Base-by-base conservation (phyloP, 2,888 invertebrate genomes). In the Glyphotaelius pellucidus region DNA sequence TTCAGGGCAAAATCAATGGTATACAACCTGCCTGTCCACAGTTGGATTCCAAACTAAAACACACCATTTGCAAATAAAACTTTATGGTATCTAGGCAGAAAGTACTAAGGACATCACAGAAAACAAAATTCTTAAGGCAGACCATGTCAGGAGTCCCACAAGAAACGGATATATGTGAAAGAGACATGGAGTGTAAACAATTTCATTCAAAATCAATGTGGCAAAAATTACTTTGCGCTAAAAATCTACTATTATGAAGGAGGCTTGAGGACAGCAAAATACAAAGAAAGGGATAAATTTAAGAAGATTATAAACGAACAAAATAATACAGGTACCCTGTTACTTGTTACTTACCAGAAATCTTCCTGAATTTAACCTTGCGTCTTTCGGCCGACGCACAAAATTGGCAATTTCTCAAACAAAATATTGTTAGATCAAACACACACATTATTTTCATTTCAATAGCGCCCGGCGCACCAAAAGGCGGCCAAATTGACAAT, bases 401-500 rank as follows among this genome's bases (percentile, higher is more conserved):
- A 67, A 67, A 67, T n/a, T 7, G 67, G 25, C 25, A 67, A 67
- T 67, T 67, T 67, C 67, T 67, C 67, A 67, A 52, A 67, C 67
- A 67, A 67, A 25, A 67, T n/a, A 67, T 67, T 67, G 67, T 67
- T 67, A 25, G 25, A 9, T 67, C 67, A n/a, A 67, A 67, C n/a
- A 67, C 67, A 67, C 67, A 67, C 67, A 67, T 67, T 67, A 67
- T 67, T n/a, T 25, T n/a, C 67, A 67, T 67, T n/a, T 67, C 67
- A 67, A 67, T 67, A 67, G 67, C n/a, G 67, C 67, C 7, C 9
- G 67, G 67, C n/a, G 25, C 67, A 67, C n/a, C 67, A 67, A 67
- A 67, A 67, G 25, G 67, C 67, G 67, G 9, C 15, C 52, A 87
- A 87, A 87, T 52, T 52, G 87, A 83, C 83, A 32, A 83, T 83